These are phyloP conservation scores for Clanis bilineata DNA, from an alignment of 2,888 invertebrate species.

Conservation along the genomic window DNA sequence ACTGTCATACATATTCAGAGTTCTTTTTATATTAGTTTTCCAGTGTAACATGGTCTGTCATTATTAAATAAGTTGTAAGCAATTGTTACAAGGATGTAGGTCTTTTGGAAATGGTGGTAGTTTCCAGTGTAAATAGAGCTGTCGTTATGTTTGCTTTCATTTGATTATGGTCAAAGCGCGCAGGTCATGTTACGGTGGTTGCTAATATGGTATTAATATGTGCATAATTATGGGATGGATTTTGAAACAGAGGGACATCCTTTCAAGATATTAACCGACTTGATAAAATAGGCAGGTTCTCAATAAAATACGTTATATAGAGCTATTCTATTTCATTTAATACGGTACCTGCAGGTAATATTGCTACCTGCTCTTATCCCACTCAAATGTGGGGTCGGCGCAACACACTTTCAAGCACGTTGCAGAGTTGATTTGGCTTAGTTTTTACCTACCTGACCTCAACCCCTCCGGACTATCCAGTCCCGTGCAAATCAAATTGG, in stretches of 20 bases:
- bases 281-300: no score
- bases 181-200: background rate
- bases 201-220: background rate
- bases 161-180: background rate
- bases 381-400: no score
- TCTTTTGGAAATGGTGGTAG: background rate
- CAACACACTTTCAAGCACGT: no score
- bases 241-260: no score
- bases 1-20: background rate
- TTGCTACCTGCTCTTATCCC: no score
- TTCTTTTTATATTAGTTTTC: background rate
- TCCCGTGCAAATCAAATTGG: no score
- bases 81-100: background rate
- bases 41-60: background rate
- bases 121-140: background rate
- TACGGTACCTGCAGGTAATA: no score
- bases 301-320: no score
- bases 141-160: background rate
- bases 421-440: no score
- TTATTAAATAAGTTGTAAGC: background rate
- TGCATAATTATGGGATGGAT: constrained; percentile 1
- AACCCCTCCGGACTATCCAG: no score
- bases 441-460: no score
- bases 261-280: background rate
- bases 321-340: no score